Base-by-base conservation (phyloP, 2,113 vertebrate species). In the Rhynchomys soricoides region DNA sequence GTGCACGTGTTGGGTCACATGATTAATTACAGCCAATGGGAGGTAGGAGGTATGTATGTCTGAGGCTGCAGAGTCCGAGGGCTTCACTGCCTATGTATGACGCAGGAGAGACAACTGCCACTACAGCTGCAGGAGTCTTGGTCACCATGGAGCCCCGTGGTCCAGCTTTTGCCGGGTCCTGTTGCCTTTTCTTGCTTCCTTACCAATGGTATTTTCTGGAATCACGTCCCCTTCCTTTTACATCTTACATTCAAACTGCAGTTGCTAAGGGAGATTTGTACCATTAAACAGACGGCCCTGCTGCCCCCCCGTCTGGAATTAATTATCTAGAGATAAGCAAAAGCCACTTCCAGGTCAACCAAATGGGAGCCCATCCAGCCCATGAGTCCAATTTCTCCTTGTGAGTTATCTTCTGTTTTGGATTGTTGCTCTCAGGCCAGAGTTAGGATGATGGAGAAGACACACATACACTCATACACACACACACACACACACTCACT, bases 281-380 rank as follows among this genome's bases (percentile, higher is more conserved):
- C 62, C 43, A 79, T 64, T 13, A 88, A 59, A 79, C 3, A 55
- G 3, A 22, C 43, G 9, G 70, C 8, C 83, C 77, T 59, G 59
- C 34, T 40, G 59, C 88, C 52, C 64, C 64, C 57, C 29, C 3
- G 31, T 24, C 62, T 40, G n/a, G 73, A 90, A 57, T 93, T 43
- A n/a, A 62, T 93, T 50, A 50, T 16, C 40, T 43, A 55, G 68
- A 94, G n/a, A 83, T 40, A 74, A 96, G 45, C 50, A 88, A 86
- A 91, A 52, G 5, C 66, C 16, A 68, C 52, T 7, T 24, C 29
- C 37, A 52, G 43, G 48, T 71, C 79, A 91, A 37, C 62, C 19
- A 50, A 64, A n/a, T 4, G 2, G 13, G 13, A 45, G 8, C 37
- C 34, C 78, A 43, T 29, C 29, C 16, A 55, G 64, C 48, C 31